These are phyloP conservation scores for Nannoperca australis DNA, from an alignment of 2,797 vertebrate genomes.

Conservation along the genomic window DNA sequence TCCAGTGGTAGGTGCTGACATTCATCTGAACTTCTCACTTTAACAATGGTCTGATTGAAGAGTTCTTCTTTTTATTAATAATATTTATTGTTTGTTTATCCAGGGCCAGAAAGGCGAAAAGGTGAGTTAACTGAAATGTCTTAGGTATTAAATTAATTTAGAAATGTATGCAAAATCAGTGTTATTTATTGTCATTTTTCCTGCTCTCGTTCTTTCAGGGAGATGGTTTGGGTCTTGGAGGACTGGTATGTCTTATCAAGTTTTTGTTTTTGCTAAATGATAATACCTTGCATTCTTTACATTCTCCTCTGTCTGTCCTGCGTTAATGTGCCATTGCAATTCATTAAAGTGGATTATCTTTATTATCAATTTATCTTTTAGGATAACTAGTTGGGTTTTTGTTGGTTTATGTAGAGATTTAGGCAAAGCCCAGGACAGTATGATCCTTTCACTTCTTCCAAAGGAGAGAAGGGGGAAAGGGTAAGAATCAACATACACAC, in stretches of 20 bases:
- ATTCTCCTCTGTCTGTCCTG: background rate
- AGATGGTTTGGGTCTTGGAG: slow-evolving; percentile 80
- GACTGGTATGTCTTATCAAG: slow-evolving; percentile 80
- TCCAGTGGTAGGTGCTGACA: background rate
- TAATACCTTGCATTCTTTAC: background rate
- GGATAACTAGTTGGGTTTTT: slow-evolving; percentile 5
- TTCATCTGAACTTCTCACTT: slow-evolving; percentile 8
- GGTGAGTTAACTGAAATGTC: slow-evolving; percentile 71
- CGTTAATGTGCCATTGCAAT: background rate
- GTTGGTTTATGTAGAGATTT: slow-evolving; percentile 77
- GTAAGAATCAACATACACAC: slow-evolving; percentile 75
- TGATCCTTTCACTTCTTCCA: slow-evolving; percentile 83
- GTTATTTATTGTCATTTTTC: background rate
- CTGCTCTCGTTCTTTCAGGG: slow-evolving; percentile 76
- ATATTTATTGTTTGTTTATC: slow-evolving; percentile 42
- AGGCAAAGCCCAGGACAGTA: slow-evolving; percentile 73
- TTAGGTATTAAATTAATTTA: background rate
- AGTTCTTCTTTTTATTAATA: slow-evolving; percentile 12
- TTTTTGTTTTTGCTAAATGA: slow-evolving; percentile 1
- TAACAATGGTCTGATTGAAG: background rate
- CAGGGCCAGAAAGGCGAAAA: slow-evolving; percentile 90
- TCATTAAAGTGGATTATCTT: background rate
- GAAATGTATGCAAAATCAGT: background rate
- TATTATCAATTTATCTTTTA: background rate
- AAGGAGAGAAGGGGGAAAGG: slow-evolving; percentile 91